These are phyloP conservation scores for Microtus montanus DNA, from an alignment of 2,113 vertebrate genomes.

Conservation along the genomic window DNA sequence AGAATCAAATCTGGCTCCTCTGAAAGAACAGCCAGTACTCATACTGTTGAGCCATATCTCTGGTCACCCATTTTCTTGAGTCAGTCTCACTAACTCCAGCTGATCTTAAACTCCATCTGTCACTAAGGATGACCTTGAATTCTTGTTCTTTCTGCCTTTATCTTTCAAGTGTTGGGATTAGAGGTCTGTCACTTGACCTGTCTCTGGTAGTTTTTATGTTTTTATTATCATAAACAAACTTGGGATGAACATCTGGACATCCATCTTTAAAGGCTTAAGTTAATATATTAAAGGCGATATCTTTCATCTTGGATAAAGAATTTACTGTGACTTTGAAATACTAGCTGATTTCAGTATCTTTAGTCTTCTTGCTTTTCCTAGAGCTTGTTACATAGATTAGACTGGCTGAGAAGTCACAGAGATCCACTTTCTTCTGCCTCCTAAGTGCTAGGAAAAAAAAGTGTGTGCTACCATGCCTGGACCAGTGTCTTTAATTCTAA, in stretches of 20 bases:
- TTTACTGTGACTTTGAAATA: neutral
- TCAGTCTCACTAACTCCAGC: neutral
- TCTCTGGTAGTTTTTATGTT: neutral
- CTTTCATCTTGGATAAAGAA: neutral
- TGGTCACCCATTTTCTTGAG: no score
- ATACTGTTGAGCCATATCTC: no score
- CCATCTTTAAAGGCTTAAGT: neutral
- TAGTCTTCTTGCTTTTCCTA: neutral
- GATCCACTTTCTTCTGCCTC: neutral
- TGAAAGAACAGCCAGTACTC: neutral
- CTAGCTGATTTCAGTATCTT: neutral
- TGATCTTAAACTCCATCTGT: neutral
- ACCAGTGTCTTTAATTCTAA: neutral
- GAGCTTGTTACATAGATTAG: neutral
- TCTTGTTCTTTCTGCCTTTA: neutral
- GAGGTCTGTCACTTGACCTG: neutral
- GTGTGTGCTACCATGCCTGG: neutral
- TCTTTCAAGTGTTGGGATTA: neutral
- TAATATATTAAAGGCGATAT: neutral
- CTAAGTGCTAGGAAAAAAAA: neutral
- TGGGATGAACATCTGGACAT: neutral
- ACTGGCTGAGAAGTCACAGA: neutral
- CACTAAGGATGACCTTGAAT: neutral
- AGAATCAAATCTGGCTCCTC: neutral
- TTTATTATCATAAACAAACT: neutral